Evolutionary conservation across 2,888 invertebrate genomes (phyloP).

Genomic region (Pollenia amentaria): DNA sequence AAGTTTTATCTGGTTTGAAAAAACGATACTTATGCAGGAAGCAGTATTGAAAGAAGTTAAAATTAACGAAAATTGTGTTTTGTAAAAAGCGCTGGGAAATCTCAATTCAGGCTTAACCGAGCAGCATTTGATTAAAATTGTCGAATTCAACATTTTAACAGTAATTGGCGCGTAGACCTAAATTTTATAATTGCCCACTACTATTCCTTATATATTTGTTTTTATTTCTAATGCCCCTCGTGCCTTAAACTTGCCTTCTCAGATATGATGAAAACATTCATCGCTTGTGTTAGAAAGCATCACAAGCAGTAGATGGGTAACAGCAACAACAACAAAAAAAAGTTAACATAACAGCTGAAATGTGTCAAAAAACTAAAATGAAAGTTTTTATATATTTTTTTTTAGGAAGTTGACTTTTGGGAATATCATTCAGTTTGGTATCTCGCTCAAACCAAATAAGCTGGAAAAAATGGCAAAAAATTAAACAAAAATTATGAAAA

Average conservation of each 20-base stretch:
- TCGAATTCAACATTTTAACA: too few relatives aligned
- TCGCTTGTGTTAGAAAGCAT: conserved; percentile 36
- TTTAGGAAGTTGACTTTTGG: conserved; percentile 66
- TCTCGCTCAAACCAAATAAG: conserved; percentile 41
- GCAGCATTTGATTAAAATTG: too few relatives aligned
- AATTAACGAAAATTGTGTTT: too few relatives aligned
- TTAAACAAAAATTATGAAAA: conserved; percentile 47
- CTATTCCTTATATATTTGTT: too few relatives aligned
- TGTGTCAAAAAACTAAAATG: conserved; percentile 73
- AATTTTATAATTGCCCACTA: too few relatives aligned
- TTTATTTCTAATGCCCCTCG: background rate
- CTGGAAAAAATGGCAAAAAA: conserved; percentile 27
- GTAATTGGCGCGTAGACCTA: too few relatives aligned
- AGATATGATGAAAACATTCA: conserved; percentile 37
- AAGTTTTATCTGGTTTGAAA: too few relatives aligned
- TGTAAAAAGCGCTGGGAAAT: too few relatives aligned
- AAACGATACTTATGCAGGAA: too few relatives aligned
- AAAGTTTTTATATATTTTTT: conserved; percentile 55
- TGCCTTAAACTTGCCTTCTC: conserved; percentile 8
- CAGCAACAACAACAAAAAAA: conserved; percentile 34
- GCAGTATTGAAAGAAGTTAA: too few relatives aligned
- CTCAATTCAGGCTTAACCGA: too few relatives aligned
- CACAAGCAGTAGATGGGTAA: conserved; percentile 30
- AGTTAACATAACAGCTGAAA: conserved; percentile 70
- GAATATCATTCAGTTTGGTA: conserved; percentile 54